Conservation (phyloP, 2,113 vertebrate species). For the Eulacestoma nigropectus region DNA sequence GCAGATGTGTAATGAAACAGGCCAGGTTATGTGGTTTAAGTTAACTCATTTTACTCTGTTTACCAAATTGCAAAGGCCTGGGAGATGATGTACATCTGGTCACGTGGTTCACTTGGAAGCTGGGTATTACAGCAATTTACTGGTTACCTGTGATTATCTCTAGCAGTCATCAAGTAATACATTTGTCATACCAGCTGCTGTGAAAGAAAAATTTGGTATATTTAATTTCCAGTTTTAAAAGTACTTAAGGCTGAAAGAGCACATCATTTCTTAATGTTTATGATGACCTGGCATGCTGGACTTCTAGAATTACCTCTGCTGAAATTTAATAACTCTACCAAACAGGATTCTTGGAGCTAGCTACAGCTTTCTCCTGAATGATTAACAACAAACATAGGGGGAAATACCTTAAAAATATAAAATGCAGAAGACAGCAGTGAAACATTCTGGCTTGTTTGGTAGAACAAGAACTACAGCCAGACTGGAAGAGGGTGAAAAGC, state of each 20-base stretch:
- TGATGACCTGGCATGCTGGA: neutral
- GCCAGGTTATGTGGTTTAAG: neutral
- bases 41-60: neutral
- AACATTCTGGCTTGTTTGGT: neutral
- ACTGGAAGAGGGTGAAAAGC: neutral
- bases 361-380: neutral
- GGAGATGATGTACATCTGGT: neutral
- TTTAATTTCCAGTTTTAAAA: neutral
- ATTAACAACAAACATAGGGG: neutral
- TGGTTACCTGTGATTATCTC: neutral
- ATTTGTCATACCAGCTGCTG: neutral
- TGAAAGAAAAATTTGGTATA: neutral
- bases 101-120: neutral
- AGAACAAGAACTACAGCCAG: neutral
- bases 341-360: neutral
- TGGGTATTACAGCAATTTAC: neutral
- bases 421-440: neutral
- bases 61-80: neutral
- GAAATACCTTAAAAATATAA: neutral
- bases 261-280: neutral
- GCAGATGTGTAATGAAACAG: neutral
- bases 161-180: neutral
- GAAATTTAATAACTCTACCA: neutral
- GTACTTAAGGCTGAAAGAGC: neutral
- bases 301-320: neutral